A percentile compares a stretch with the other conserved stretches of the same genome.
phyloP scores from a whole-genome alignment of 2,113 vertebrate genomes.

The Pterocles orientalis region DNA sequence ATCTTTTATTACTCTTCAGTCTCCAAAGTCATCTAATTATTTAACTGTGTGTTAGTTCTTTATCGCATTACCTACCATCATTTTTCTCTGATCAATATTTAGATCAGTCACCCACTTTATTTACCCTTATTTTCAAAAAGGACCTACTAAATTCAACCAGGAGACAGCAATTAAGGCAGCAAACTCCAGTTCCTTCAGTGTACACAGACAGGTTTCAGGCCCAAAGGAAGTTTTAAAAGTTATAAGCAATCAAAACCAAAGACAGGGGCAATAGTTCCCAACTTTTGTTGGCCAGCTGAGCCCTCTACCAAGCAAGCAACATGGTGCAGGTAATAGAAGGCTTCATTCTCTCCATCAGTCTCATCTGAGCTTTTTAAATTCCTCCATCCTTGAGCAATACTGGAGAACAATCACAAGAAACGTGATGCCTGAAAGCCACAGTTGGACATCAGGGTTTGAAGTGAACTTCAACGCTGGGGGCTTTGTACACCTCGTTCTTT shows the following conservation, averaged over 20 bases:
- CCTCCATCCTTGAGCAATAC: neutral
- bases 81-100: neutral
- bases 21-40: neutral
- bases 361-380: neutral
- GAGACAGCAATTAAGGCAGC: neutral
- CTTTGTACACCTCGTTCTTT: neutral
- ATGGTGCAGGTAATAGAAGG: neutral
- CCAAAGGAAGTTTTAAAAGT: neutral
- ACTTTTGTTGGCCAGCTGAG: neutral
- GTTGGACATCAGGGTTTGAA: neutral
- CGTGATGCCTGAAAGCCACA: neutral
- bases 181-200: neutral
- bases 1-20: neutral
- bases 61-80: neutral
- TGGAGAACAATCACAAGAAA: neutral
- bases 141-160: neutral
- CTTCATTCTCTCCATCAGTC: neutral
- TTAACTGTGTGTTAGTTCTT: neutral
- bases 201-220: neutral
- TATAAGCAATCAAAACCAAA: neutral
- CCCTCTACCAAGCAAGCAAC: neutral
- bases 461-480: neutral
- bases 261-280: neutral
- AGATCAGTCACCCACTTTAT: neutral
- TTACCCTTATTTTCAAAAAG: neutral